Conservation (phyloP, 2,888 invertebrate species). For the Ceriagrion tenellum region DNA sequence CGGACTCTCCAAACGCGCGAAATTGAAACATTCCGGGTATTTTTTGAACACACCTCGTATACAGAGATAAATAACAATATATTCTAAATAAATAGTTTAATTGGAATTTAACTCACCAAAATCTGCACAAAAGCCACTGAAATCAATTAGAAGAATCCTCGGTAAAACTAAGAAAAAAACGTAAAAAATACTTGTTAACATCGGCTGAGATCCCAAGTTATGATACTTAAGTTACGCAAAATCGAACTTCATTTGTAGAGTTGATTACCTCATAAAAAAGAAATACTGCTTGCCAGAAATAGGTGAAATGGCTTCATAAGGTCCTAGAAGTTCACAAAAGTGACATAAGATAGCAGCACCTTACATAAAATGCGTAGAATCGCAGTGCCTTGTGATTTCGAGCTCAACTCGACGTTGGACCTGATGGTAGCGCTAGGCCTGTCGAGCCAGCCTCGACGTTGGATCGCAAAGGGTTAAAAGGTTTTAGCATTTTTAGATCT, state of each 20-base stretch:
- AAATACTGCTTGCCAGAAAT: too few relatives aligned
- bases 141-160: background rate
- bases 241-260: background rate
- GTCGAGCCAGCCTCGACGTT: too few relatives aligned
- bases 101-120: background rate
- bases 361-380: too few relatives aligned
- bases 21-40: too few relatives aligned
- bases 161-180: background rate
- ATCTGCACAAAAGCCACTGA: background rate
- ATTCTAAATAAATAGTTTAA: background rate
- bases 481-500: too few relatives aligned
- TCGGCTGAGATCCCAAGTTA: background rate
- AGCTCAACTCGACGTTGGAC: constrained; percentile 19
- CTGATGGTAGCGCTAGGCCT: constrained; percentile 15
- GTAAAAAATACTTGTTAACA: background rate
- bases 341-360: too few relatives aligned
- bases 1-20: too few relatives aligned
- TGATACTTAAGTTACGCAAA: background rate
- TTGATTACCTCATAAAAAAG: too few relatives aligned
- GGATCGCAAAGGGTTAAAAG: too few relatives aligned
- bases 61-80: background rate
- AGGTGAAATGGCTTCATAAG: too few relatives aligned
- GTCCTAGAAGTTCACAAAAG: too few relatives aligned
- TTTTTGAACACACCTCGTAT: too few relatives aligned
- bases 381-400: constrained; percentile 1